Evolutionary conservation across 1,140 invertebrate species (phyloP).

Genomic region (Drosophila azteca): DNA sequence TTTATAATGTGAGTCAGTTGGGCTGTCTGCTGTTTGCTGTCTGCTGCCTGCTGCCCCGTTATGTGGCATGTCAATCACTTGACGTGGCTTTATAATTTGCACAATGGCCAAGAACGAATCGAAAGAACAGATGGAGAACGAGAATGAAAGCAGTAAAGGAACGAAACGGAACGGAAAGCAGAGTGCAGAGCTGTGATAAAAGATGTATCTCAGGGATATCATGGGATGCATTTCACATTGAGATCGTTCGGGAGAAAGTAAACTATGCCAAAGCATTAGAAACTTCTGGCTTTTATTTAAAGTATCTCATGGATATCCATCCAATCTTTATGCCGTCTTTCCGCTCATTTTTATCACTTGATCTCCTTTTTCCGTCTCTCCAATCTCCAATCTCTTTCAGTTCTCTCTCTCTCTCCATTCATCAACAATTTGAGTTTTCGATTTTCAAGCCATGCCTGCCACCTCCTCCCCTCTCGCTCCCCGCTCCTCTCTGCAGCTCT

Average conservation of each 20-base stretch:
- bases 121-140: slow-evolving; percentile 8
- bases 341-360: too few relatives aligned
- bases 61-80: slow-evolving; percentile 60
- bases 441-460: background rate
- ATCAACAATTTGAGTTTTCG: slow-evolving; percentile 16
- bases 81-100: slow-evolving; percentile 46
- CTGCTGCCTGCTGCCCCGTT: slow-evolving; percentile 24
- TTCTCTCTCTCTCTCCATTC: background rate
- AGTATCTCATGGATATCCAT: slow-evolving; percentile 9
- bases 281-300: background rate
- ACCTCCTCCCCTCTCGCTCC: background rate
- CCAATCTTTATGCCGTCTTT: background rate
- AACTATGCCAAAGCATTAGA: background rate
- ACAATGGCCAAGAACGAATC: slow-evolving; percentile 41
- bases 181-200: too few relatives aligned
- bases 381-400: slow-evolving; percentile 3
- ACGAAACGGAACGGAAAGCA: too few relatives aligned
- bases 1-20: slow-evolving; percentile 64
- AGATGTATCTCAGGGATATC: too few relatives aligned
- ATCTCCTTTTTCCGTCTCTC: slow-evolving; percentile 3
- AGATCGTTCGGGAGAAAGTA: background rate
- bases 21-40: background rate
- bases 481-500: background rate
- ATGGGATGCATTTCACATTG: slow-evolving; percentile 8
- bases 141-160: background rate